Conservation (phyloP, 2,113 vertebrate species). For the Ctenodactylus gundi region DNA sequence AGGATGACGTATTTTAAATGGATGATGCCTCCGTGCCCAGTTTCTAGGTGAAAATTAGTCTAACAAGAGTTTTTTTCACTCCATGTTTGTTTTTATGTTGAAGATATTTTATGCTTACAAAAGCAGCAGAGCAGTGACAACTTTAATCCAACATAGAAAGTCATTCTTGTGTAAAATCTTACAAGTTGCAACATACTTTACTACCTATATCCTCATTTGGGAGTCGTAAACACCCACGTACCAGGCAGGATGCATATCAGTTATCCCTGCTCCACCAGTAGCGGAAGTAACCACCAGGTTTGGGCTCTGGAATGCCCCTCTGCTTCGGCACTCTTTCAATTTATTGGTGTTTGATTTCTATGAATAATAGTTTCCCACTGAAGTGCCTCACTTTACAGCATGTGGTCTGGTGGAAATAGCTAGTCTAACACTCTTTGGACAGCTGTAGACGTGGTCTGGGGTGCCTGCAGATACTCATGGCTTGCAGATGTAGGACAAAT, state of each 20-base stretch:
- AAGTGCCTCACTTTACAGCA: neutral
- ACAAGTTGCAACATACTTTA: neutral
- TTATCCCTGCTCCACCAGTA: neutral
- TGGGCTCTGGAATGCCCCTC: neutral
- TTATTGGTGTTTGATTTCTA: neutral
- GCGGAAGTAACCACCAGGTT: neutral
- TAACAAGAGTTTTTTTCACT: neutral
- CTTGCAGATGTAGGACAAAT: neutral
- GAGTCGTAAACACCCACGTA: neutral
- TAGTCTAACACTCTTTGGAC: neutral
- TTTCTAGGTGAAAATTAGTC: neutral
- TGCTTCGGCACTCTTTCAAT: neutral
- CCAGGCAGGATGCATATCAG: neutral
- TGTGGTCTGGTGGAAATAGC: neutral
- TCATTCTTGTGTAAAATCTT: neutral
- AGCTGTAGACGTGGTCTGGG: neutral
- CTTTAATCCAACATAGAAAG: constrained; percentile 47
- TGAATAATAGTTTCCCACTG: neutral
- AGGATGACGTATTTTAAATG: neutral
- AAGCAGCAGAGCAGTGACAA: constrained; percentile 32
- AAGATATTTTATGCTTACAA: constrained; percentile 44
- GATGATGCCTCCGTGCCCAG: neutral
- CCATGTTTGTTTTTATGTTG: constrained; percentile 29
- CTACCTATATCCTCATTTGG: neutral
- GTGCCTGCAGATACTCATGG: neutral